phyloP scores from a whole-genome alignment of 2,113 vertebrate genomes.

The Trachemys scripta region DNA sequence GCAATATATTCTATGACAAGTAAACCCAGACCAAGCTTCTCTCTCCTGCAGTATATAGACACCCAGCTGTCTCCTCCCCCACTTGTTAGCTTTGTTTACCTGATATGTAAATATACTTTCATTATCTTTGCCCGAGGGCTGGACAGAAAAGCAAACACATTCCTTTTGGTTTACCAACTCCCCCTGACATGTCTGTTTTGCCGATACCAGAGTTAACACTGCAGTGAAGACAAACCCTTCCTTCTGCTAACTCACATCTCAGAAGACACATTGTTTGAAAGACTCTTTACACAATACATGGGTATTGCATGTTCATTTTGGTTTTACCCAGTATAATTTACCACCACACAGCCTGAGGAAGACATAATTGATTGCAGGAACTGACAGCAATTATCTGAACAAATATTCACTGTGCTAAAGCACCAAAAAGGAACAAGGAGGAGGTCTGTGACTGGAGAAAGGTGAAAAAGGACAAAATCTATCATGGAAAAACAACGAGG shows the following conservation, averaged over 20 bases:
- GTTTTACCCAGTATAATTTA: background rate
- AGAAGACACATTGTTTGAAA: background rate
- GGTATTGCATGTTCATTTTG: background rate
- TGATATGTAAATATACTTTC: background rate
- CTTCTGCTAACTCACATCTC: background rate
- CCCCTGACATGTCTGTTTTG: background rate
- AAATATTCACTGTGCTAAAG: fast-evolving
- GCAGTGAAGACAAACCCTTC: background rate
- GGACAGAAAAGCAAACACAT: background rate
- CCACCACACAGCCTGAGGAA: background rate
- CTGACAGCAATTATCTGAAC: fast-evolving
- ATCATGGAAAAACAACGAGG: background rate
- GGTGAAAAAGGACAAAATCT: too few relatives aligned
- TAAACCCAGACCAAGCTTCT: background rate
- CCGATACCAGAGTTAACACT: background rate
- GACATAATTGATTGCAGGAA: background rate
- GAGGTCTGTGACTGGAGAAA: background rate
- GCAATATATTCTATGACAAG: background rate
- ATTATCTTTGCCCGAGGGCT: background rate
- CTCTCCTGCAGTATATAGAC: too few relatives aligned
- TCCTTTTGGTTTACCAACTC: background rate
- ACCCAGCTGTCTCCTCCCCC: background rate
- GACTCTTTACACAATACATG: fast-evolving
- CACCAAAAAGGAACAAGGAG: fast-evolving
- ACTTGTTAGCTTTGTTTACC: background rate